Evolutionary conservation across 92 coral and sea anemone genomes (phyloP), one percentile per base, ranked within the genome.

Genomic region (Epizoanthus ramosus): DNA sequence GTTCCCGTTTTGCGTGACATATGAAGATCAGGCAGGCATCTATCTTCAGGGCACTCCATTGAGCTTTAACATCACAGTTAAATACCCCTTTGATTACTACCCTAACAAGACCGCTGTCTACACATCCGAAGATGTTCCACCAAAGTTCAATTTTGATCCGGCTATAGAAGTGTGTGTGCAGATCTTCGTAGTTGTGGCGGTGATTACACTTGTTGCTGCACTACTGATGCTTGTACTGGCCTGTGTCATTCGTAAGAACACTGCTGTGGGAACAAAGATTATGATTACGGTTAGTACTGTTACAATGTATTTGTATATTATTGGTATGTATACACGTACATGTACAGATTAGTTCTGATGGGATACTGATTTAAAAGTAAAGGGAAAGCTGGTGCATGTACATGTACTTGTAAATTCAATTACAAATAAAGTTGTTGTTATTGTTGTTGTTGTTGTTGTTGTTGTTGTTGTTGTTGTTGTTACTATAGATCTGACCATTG

Each of bases 1-100:
- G 69, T 71, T 79, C 17, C 95, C 95, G 3, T 63, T 90, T 57
- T 84, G 91, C 35, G 58, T 93, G 45, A 85, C 94, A 28, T 93
- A 86, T 80, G 59, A 80, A 12, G 91, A 84, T 61, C 92, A 73
- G 80, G 98, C 86, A 31, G 90, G 87, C 3, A 16, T 93, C 4
- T 88, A 91, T 37, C 67, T 75, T 19, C 39, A 50, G 41, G 82
- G 83, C 69, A 71, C 71, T 5, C 57, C 21, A 2, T 28, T 69
- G 25, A 92, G 94, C 77, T 85, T 88, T 31, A 93, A 93, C 85
- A 91, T 91, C 59, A 91, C 92, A 0, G 88, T 93, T 58, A 84
- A 89, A 68, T 93, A 91, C 71, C 98, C 98, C n/a, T 93, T 91
- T 69, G 64, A 89, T 35, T 87, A 87, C 31, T 74, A 93, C 67